These are phyloP conservation scores for Amazona finschi DNA, from an alignment of 2,797 vertebrate genomes.

Conservation along the genomic window DNA sequence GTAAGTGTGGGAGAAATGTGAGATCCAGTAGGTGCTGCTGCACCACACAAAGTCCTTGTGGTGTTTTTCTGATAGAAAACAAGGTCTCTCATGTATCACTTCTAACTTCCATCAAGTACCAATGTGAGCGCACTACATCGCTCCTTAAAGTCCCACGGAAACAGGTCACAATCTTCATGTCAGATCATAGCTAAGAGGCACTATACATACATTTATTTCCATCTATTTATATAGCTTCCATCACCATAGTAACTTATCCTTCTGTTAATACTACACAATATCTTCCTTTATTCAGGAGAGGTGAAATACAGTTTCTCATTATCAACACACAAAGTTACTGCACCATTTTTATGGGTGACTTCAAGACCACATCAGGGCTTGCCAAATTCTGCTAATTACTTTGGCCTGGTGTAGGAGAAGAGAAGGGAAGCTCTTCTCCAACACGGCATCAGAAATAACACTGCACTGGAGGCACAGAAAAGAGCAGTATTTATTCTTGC, in stretches of 20 bases:
- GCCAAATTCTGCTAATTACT: neutral
- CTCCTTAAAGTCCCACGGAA: neutral
- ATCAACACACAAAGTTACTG: neutral
- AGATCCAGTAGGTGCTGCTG: neutral
- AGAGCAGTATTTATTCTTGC: neutral
- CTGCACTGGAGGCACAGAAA: neutral
- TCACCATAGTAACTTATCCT: slow-evolving; percentile 46
- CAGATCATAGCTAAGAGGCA: neutral
- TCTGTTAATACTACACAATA: neutral
- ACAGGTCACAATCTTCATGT: neutral
- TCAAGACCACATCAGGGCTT: neutral
- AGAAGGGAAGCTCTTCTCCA: neutral
- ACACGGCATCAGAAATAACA: neutral
- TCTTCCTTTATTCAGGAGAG: neutral
- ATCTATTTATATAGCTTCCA: neutral
- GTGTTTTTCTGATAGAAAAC: neutral
- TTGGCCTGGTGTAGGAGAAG: neutral
- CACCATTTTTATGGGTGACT: neutral
- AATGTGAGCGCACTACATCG: neutral
- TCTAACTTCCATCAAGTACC: neutral
- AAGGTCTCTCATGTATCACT: neutral
- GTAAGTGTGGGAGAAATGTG: fast-evolving
- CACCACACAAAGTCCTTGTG: neutral
- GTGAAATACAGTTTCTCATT: neutral
- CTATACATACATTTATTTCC: slow-evolving; percentile 3